Conservation (phyloP, 2,888 invertebrate species). For the Hirtodrosophila confusa region DNA sequence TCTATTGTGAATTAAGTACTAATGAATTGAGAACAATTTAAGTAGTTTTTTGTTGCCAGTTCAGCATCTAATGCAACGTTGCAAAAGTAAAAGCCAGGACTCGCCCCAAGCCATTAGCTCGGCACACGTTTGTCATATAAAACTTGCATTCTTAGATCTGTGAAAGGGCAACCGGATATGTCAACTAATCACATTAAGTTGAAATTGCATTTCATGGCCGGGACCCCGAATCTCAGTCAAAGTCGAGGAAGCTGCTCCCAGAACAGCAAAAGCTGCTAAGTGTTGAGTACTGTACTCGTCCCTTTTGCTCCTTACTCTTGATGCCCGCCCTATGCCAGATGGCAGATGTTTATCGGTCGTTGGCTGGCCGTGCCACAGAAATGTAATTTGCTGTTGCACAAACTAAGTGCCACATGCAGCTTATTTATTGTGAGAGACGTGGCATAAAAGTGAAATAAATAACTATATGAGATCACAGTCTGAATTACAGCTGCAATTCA, state of each 20-base stretch:
- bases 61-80: background rate
- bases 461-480: constrained; percentile 49
- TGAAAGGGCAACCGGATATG: constrained; percentile 50
- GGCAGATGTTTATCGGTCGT: constrained; percentile 56
- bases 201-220: constrained; percentile 65
- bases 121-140: constrained; percentile 33
- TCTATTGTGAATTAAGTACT: background rate
- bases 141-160: constrained; percentile 17
- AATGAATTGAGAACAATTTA: constrained; percentile 12
- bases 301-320: no score
- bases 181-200: constrained; percentile 72
- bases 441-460: constrained; percentile 37
- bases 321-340: background rate
- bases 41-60: background rate
- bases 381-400: constrained; percentile 66
- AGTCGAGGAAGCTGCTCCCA: background rate
- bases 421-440: constrained; percentile 53
- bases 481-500: constrained; percentile 54
- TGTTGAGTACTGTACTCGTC: background rate
- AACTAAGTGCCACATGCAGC: constrained; percentile 65
- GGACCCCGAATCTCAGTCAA: constrained; percentile 23
- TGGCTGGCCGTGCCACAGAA: constrained; percentile 33
- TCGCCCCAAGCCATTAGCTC: background rate
- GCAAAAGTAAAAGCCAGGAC: background rate
- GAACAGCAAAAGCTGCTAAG: constrained; percentile 2